Percentiles rank a stretch among this genome's conserved stretches.
Evolutionary conservation across 2,797 vertebrate species (phyloP).

Genomic region (Rhyacichthys aspro): DNA sequence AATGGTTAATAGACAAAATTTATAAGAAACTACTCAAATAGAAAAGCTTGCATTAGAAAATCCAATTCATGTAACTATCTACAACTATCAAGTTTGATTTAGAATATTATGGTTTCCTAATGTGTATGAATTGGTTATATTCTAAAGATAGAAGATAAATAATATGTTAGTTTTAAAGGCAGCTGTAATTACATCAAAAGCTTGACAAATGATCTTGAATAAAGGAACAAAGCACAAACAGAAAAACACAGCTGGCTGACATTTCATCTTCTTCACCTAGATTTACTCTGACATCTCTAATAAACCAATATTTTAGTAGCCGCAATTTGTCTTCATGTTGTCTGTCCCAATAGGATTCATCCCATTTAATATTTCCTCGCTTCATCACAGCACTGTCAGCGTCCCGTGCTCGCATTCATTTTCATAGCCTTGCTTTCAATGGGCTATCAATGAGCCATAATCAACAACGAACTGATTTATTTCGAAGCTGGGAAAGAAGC

Average conservation of each 20-base stretch:
- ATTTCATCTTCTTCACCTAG: slow-evolving; percentile 6
- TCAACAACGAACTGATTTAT: slow-evolving; percentile 27
- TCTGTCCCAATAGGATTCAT: background rate
- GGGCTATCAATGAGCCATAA: slow-evolving; percentile 58
- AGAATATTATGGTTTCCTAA: too few relatives aligned
- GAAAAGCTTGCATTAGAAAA: too few relatives aligned
- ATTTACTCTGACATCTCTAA: slow-evolving; percentile 2
- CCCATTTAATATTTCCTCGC: background rate
- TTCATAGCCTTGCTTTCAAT: slow-evolving; percentile 25
- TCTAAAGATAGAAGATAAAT: too few relatives aligned
- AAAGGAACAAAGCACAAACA: slow-evolving; percentile 16
- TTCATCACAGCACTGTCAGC: background rate
- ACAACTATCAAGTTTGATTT: too few relatives aligned
- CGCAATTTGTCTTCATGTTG: background rate
- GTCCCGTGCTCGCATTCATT: slow-evolving; percentile 6
- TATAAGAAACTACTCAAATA: too few relatives aligned
- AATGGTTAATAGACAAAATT: background rate
- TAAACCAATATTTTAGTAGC: background rate
- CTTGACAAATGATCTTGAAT: slow-evolving; percentile 21
- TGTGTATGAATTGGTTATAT: too few relatives aligned
- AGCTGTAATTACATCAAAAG: slow-evolving; percentile 9
- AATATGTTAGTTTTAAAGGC: slow-evolving; percentile 3
- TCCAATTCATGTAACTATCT: too few relatives aligned
- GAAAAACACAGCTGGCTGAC: background rate
- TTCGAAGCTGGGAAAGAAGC: slow-evolving; percentile 29